These are phyloP conservation scores for Caradrina kadenii DNA, from an alignment of 2,888 invertebrate species.

Conservation along the genomic window DNA sequence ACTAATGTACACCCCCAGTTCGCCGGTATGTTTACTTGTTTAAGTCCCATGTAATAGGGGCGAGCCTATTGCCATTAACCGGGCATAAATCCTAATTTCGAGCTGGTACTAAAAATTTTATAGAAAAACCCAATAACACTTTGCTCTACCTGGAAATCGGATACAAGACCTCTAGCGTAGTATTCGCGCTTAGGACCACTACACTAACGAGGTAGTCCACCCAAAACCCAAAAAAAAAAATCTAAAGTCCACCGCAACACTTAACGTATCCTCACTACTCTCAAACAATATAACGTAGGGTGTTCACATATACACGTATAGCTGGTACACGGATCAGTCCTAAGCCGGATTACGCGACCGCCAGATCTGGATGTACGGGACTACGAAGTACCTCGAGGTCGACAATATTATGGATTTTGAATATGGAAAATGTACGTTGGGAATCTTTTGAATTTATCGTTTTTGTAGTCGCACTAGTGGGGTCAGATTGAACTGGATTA, in stretches of 20 bases:
- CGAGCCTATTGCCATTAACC: too few relatives aligned
- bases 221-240: too few relatives aligned
- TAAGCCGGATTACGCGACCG: slow-evolving; percentile 88
- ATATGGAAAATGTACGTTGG: slow-evolving; percentile 68
- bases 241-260: slow-evolving; percentile 3
- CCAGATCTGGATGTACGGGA: slow-evolving; percentile 78
- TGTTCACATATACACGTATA: slow-evolving; percentile 67
- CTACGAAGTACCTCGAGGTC: slow-evolving; percentile 71
- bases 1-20: too few relatives aligned
- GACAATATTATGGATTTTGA: slow-evolving; percentile 81
- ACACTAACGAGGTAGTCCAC: too few relatives aligned
- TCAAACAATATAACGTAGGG: slow-evolving; percentile 69
- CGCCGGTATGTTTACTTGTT: too few relatives aligned
- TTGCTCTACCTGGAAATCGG: too few relatives aligned
- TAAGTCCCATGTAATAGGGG: too few relatives aligned
- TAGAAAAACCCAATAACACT: too few relatives aligned
- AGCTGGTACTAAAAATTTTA: too few relatives aligned
- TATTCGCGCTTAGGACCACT: too few relatives aligned
- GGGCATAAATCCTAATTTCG: too few relatives aligned
- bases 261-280: slow-evolving; percentile 23
- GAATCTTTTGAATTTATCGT: slow-evolving; percentile 58
- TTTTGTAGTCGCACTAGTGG: slow-evolving; percentile 46
- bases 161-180: too few relatives aligned
- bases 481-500: slow-evolving; percentile 14
- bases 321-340: slow-evolving; percentile 76